Evolutionary conservation across 2,888 invertebrate species (phyloP).

Genomic region (Anagyrus pseudococci): DNA sequence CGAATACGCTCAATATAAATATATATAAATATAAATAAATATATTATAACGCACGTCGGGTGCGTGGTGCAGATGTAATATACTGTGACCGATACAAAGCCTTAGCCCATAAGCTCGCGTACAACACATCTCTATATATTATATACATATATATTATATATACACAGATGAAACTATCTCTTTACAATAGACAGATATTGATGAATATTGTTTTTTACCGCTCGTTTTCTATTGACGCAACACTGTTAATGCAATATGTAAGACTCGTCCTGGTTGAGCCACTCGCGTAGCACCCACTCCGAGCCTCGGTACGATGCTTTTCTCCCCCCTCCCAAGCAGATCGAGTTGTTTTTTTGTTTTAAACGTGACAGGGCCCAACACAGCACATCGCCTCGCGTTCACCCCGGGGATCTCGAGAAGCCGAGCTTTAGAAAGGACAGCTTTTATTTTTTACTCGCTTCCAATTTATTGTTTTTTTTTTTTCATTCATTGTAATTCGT

Average conservation of each 20-base stretch:
- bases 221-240: constrained; percentile 39
- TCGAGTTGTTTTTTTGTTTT: too few relatives aligned
- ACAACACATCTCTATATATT: too few relatives aligned
- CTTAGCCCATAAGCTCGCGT: constrained; percentile 33
- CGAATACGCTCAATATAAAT: too few relatives aligned
- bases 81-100: constrained; percentile 24
- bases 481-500: constrained; percentile 18
- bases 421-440: too few relatives aligned
- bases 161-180: constrained; percentile 28
- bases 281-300: too few relatives aligned
- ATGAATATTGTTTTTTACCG: constrained; percentile 40
- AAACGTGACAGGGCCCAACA: neutral
- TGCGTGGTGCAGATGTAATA: too few relatives aligned
- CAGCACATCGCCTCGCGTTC: neutral
- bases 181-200: constrained; percentile 31
- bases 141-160: constrained; percentile 36
- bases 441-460: constrained; percentile 25
- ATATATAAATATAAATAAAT: constrained; percentile 1
- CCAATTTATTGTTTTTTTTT: constrained; percentile 7
- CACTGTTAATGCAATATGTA: neutral
- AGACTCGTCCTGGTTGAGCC: too few relatives aligned
- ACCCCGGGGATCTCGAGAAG: constrained; percentile 1
- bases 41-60: too few relatives aligned
- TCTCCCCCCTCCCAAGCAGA: too few relatives aligned
- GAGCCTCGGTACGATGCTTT: too few relatives aligned